Evolutionary conservation across 2,888 invertebrate genomes (phyloP), one percentile per base, ranked within the genome.

Genomic region (Deilephila porcellus): DNA sequence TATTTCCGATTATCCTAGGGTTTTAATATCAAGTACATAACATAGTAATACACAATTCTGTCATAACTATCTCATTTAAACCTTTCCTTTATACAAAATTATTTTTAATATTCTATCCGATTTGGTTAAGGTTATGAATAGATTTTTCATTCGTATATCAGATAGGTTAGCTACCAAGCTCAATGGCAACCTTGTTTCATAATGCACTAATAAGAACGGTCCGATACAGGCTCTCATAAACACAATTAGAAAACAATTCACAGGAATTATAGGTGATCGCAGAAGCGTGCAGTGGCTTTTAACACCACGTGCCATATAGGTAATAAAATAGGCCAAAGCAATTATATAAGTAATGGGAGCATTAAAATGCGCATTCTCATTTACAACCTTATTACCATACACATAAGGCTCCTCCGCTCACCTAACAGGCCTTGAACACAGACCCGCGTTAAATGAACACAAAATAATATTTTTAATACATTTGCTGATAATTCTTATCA

Each of bases 261-360:
- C 67, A 52, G 67, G 17, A 71, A 60, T 71, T 37, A 17, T 62
- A 71, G 25, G 45, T n/a, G 25, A 25, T 45, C 6, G 52, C 2
- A 14, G 56, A 56, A 56, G 17, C 67, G 67, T 67, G 67, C 45
- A 45, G 25, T 20, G 52, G 25, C 25, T 52, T 29, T 67, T 67
- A 67, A 45, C 67, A 52, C 67, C 45, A 64, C 56, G 56, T 56
- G n/a, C 37, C 63, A n/a, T n/a, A 3, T n/a, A n/a, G n/a, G n/a
- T n/a, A 37, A 64, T 45, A 67, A 67, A 67, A 67, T 52, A 67
- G 67, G 52, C 52, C 67, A 52, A 52, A 67, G 37, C 67, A 67
- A 67, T 67, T 67, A 25, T 0, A 20, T 5, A 67, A 4, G 25
- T 25, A 45, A 5, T 67, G 25, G 4, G 52, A n/a, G 56, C 56